These are phyloP conservation scores for Halesus radiatus DNA, from an alignment of 1,140 invertebrate genomes.

Conservation along the genomic window DNA sequence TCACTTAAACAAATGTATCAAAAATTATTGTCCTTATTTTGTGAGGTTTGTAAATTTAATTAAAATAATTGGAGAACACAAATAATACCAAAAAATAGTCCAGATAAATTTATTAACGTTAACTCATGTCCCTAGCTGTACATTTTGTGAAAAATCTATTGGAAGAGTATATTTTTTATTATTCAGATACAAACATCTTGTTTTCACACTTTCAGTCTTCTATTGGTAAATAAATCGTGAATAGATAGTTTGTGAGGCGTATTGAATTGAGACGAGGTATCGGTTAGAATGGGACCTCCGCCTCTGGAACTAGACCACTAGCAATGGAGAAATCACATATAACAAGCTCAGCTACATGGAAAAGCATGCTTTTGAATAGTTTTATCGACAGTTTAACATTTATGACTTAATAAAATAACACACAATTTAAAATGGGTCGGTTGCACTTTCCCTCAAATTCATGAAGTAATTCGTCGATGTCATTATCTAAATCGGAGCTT, in stretches of 20 bases:
- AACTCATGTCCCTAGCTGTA: slow-evolving; percentile 1
- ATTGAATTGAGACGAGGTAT: not conserved
- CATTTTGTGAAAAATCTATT: slow-evolving; percentile 27
- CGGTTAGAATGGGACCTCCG: not conserved
- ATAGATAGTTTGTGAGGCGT: not conserved
- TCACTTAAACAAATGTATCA: too few species aligned
- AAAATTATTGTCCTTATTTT: too few species aligned
- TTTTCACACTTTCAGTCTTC: slow-evolving; percentile 27
- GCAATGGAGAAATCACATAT: not conserved
- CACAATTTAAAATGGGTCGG: slow-evolving; percentile 91
- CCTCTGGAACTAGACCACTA: not conserved
- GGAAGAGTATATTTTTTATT: slow-evolving; percentile 16
- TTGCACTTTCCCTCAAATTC: slow-evolving; percentile 94
- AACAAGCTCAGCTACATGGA: not conserved
- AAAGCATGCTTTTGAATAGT: not conserved
- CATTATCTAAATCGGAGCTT: slow-evolving; percentile 96
- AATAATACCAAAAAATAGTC: not conserved
- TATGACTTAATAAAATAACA: slow-evolving; percentile 89
- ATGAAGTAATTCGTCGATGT: slow-evolving; percentile 96
- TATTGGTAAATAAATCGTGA: not conserved
- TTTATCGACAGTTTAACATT: not conserved
- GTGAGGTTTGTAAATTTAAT: not conserved
- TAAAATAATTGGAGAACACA: not conserved
- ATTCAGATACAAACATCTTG: slow-evolving; percentile 30
- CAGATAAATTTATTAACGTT: not conserved